Evolutionary conservation across 2,797 vertebrate genomes (phyloP).

Genomic region (Anableps anableps): DNA sequence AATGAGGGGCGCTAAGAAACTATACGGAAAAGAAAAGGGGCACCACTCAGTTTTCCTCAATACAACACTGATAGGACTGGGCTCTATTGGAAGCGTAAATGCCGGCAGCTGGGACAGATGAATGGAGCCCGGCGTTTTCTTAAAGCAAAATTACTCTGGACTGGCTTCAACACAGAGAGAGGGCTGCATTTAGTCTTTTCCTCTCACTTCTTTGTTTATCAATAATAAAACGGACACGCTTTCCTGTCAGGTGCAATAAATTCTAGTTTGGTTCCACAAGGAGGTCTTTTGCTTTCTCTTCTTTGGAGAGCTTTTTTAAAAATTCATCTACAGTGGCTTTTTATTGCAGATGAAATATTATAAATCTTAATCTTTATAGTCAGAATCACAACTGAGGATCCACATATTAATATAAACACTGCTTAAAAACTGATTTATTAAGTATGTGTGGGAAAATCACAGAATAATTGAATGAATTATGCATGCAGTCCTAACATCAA

Average conservation of each 20-base stretch:
- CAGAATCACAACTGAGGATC: slow-evolving; percentile 36
- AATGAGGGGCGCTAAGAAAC: slow-evolving; percentile 64
- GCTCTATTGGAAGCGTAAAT: slow-evolving; percentile 41
- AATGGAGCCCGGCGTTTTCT: slow-evolving; percentile 46
- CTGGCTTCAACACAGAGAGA: slow-evolving; percentile 14
- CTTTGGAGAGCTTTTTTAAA: slow-evolving; percentile 25
- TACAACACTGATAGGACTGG: slow-evolving; percentile 57
- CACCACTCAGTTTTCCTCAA: slow-evolving; percentile 72
- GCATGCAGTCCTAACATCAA: slow-evolving; percentile 36
- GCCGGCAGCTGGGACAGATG: slow-evolving; percentile 51
- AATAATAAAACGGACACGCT: slow-evolving; percentile 38
- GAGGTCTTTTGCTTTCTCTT: slow-evolving; percentile 40
- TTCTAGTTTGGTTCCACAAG: slow-evolving; percentile 43
- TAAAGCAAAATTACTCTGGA: slow-evolving; percentile 30
- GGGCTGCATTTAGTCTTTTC: slow-evolving; percentile 13
- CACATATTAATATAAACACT: slow-evolving; percentile 25
- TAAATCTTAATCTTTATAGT: slow-evolving; percentile 46
- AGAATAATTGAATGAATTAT: slow-evolving; percentile 53
- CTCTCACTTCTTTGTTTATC: slow-evolving; percentile 42
- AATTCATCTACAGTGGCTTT: slow-evolving; percentile 36
- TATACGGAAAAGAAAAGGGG: slow-evolving; percentile 51
- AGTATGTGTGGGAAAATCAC: slow-evolving; percentile 32
- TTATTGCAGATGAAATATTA: slow-evolving; percentile 31
- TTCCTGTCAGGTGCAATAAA: slow-evolving; percentile 47
- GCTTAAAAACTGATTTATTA: slow-evolving; percentile 48